Base-by-base conservation (phyloP, 2,113 vertebrate species). In the Saguinus midas region DNA sequence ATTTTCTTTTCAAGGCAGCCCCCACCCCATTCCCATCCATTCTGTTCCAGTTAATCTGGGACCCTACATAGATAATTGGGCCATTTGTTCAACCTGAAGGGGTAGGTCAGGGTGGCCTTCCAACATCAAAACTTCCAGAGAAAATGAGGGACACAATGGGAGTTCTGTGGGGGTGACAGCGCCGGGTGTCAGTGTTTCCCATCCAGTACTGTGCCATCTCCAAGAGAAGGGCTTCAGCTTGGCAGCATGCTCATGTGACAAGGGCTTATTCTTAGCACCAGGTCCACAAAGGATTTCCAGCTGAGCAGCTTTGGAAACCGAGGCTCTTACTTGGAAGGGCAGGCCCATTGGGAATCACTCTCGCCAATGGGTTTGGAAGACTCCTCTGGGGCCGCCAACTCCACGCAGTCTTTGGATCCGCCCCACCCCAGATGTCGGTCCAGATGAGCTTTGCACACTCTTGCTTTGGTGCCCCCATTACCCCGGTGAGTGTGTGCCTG, bases 41-140 rank as follows among this genome's bases (percentile, higher is more conserved):
- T 94, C 92, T 85, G 48, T 85, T 84, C 79, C 87, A 80, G 80
- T 93, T 90, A 94, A 61, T 88, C 91, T 79, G 78, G 88, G 93
- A 92, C 92, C 73, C 70, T n/a, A 45, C 73, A 20, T 10, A 68
- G 96, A 96, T 92, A 96, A 94, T 25, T 72, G 76, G 45, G 87
- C 96, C 92, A 82, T 94, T 95, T 85, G 94, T 95, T 76, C 92
- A 87, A 97, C 92, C 94, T 73, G 52, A 94, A 92, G 70, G 90
- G 90, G 72, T 92, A 94, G 90, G 80, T 81, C 89, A 93, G 92
- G 82, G 90, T 2, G 0, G 76, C 72, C 45, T 90, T 95, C 87
- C 78, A 90, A 64, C 12, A 3, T 16, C 16, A 12, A 87, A 88
- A 90, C 90, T 96, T 97, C 96, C 76, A 20, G 87, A 92, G 93